A percentile compares a stretch with the other conserved stretches of the same genome.
Evolutionary conservation across 1,140 invertebrate genomes (phyloP).

Genomic region (Brachionus rubens): DNA sequence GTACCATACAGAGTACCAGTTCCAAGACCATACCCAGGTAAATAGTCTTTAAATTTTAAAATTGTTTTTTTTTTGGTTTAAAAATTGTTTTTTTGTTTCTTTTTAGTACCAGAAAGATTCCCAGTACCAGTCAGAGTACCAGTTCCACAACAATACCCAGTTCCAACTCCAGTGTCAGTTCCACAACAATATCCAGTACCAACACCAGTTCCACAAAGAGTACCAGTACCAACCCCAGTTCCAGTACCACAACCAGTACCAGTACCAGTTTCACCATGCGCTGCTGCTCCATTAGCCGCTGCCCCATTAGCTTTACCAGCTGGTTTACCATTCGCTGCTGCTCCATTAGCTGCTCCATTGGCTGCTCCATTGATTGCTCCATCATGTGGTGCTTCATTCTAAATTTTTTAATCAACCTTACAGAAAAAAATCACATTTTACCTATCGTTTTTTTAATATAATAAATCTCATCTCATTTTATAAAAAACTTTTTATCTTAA

Average conservation of each 20-base stretch:
- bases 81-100: too few species aligned
- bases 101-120: conserved; percentile 7
- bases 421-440: background rate
- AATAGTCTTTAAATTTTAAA: background rate
- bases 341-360: background rate
- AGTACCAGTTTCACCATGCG: background rate
- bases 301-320: background rate
- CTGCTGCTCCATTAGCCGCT: background rate
- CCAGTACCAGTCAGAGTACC: conserved; percentile 8
- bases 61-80: too few species aligned
- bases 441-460: background rate
- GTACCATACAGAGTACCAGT: conserved; percentile 29
- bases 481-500: background rate
- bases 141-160: conserved; percentile 8
- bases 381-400: too few species aligned
- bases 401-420: background rate
- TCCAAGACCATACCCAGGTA: conserved; percentile 22
- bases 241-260: background rate
- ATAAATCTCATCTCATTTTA: background rate
- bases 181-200: background rate
- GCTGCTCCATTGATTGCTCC: too few species aligned
- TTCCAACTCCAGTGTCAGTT: background rate
- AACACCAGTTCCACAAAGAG: background rate
- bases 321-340: too few species aligned
- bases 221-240: conserved; percentile 15